phyloP scores from a whole-genome alignment of 2,797 vertebrate genomes.

The Aeoliscus strigatus region DNA sequence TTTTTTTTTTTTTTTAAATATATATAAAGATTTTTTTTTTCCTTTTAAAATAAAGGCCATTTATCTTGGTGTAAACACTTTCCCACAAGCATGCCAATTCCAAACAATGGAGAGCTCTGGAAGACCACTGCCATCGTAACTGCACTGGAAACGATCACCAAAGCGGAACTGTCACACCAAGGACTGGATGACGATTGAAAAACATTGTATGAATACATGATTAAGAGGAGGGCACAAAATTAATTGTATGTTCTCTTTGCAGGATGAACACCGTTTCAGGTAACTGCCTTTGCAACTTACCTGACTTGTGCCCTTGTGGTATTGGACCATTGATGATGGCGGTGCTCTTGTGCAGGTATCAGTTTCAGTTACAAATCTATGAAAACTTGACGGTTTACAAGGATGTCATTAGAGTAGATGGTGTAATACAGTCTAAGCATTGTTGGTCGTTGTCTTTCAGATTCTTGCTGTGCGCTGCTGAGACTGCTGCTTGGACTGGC shows the following conservation, averaged over 20 bases:
- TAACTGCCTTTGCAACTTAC: constrained; percentile 19
- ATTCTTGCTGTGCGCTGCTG: constrained; percentile 11
- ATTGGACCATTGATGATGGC: constrained; percentile 18
- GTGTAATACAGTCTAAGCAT: neutral
- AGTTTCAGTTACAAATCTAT: no score
- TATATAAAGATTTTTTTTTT: constrained; percentile 11
- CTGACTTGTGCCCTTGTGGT: constrained; percentile 29
- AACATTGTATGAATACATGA: constrained; percentile 44
- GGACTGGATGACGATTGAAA: constrained; percentile 19
- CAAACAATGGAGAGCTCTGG: constrained; percentile 69
- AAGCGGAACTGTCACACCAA: constrained; percentile 45
- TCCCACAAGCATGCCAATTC: constrained; percentile 68
- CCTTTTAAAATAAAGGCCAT: constrained; percentile 12
- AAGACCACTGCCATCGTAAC: constrained; percentile 50
- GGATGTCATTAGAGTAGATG: no score
- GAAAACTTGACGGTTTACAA: no score
- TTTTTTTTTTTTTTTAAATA: constrained; percentile 4
- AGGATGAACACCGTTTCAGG: constrained; percentile 64
- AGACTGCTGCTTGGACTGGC: constrained; percentile 1
- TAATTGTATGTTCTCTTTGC: constrained; percentile 63
- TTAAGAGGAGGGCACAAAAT: constrained; percentile 10
- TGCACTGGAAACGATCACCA: constrained; percentile 57
- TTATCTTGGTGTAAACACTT: constrained; percentile 39
- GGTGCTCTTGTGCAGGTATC: constrained; percentile 21
- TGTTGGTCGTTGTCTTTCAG: constrained; percentile 32